These are phyloP conservation scores for Manis javanica DNA, from an alignment of 2,797 vertebrate genomes.

Conservation along the genomic window DNA sequence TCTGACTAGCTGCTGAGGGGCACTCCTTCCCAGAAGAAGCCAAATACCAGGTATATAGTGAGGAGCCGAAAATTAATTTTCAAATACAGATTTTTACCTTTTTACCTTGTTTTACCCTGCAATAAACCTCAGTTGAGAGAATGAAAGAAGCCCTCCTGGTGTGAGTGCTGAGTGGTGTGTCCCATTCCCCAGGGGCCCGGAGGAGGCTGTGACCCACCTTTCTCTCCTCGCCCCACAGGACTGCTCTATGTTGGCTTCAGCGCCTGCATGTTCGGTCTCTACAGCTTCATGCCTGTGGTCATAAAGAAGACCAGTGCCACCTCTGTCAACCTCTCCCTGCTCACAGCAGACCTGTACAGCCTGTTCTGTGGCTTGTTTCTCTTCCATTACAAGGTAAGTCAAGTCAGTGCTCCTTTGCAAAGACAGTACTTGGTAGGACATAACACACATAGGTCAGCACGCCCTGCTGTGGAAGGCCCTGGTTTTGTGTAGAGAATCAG, in stretches of 20 bases:
- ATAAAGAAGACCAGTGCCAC: slow-evolving; percentile 96
- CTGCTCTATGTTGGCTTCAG: slow-evolving; percentile 95
- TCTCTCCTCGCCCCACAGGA: slow-evolving; percentile 86
- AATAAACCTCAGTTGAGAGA: too few species aligned
- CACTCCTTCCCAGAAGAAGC: background rate
- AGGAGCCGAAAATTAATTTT: background rate
- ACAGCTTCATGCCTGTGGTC: slow-evolving; percentile 97
- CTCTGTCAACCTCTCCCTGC: slow-evolving; percentile 94
- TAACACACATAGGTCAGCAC: background rate
- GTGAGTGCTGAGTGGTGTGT: rapidly evolving
- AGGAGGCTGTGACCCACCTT: background rate
- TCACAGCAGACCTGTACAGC: slow-evolving; percentile 96
- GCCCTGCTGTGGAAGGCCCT: background rate
- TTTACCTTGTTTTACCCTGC: background rate
- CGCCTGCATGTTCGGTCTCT: slow-evolving; percentile 96
- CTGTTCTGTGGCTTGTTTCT: slow-evolving; percentile 96
- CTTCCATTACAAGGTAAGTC: slow-evolving; percentile 95
- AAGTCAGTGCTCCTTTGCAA: background rate
- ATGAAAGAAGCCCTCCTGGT: background rate
- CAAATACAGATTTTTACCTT: background rate
- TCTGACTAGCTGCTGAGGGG: background rate
- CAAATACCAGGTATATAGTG: background rate
- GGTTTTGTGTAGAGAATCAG: background rate
- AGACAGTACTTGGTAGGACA: background rate
- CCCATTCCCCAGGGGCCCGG: rapidly evolving